Base-by-base conservation (phyloP, 1,140 invertebrate species). In the Eulimnadia texana region DNA sequence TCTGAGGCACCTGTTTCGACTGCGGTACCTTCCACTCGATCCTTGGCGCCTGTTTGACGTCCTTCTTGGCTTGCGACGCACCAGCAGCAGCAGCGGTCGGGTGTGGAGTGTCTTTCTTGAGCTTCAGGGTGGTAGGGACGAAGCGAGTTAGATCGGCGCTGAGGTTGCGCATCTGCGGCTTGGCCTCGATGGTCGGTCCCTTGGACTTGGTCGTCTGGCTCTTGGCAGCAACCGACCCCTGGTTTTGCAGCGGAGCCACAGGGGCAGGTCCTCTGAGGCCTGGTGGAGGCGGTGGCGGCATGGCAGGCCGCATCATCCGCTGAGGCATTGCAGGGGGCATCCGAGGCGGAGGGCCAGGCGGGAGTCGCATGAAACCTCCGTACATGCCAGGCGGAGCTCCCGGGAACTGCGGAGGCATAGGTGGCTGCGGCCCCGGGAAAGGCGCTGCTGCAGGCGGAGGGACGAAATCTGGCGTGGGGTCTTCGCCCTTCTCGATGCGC, bases 81-180 rank as follows among this genome's bases (percentile, higher is more conserved):
- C n/a, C n/a, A n/a, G n/a, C 28, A 1, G 23, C 52, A 3, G 28
- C 11, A 54, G 24, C 52, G 24, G 24, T 54, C 9, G 27, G 27
- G 2, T 23, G 25, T 33, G 51, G 49, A 25, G 29, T 88, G 62
- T 90, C 86, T 61, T 91, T 77, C 71, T 94, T 96, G 0, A 94
- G 84, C 63, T 93, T 80, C 13, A 98, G 76, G 2, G 92, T 85
- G 0, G 90, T 93, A 2, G 94, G 94, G 42, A 94, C 85, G 73
- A 98, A 98, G 66, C 92, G 76, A 0, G 93, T 98, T 0, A 97
- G 88, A 74, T 98, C 94, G 0, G 91, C 92, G 63, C 88, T 91
- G 9, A 95, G 76, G 77, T 94, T 96, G 68, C 89, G 52, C 19
- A 98, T 94, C 76, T 96, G 91, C 1, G 93, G 93, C 72, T 95